phyloP scores from a whole-genome alignment of 2,113 vertebrate species.

The Motacilla alba region DNA sequence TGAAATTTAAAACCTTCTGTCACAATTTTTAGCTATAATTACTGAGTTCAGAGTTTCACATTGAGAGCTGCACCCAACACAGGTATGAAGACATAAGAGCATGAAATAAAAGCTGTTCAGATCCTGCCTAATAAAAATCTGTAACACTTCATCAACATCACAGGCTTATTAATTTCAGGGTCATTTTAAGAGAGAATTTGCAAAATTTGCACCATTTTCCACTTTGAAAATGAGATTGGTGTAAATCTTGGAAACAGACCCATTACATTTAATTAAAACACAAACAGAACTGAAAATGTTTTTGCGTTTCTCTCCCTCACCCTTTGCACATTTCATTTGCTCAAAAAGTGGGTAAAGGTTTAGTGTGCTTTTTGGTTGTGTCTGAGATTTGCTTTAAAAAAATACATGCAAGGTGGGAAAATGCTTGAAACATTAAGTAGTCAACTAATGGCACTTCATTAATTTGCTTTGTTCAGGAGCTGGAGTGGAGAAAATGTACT shows the following conservation, averaged over 20 bases:
- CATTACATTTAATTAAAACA: background rate
- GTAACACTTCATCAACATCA: slow-evolving; percentile 15
- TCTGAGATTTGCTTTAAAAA: background rate
- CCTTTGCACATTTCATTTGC: background rate
- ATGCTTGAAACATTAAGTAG: background rate
- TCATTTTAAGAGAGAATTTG: slow-evolving; percentile 3
- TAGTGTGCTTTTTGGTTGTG: background rate
- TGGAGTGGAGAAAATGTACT: background rate
- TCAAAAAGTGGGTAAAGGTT: background rate
- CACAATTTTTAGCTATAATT: background rate
- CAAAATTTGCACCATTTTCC: background rate
- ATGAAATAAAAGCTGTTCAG: background rate
- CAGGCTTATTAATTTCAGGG: slow-evolving; percentile 28
- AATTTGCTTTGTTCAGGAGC: background rate
- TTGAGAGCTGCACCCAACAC: background rate
- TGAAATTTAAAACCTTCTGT: slow-evolving; percentile 14
- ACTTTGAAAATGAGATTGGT: background rate
- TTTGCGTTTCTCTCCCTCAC: background rate
- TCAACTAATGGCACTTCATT: background rate
- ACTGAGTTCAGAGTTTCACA: background rate
- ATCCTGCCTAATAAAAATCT: background rate
- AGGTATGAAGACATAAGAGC: background rate
- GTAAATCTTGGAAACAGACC: background rate
- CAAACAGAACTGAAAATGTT: background rate
- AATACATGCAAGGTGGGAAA: background rate